These are phyloP conservation scores for Sycophila sp. DNA, from an alignment of 1,140 invertebrate genomes.

Conservation along the genomic window DNA sequence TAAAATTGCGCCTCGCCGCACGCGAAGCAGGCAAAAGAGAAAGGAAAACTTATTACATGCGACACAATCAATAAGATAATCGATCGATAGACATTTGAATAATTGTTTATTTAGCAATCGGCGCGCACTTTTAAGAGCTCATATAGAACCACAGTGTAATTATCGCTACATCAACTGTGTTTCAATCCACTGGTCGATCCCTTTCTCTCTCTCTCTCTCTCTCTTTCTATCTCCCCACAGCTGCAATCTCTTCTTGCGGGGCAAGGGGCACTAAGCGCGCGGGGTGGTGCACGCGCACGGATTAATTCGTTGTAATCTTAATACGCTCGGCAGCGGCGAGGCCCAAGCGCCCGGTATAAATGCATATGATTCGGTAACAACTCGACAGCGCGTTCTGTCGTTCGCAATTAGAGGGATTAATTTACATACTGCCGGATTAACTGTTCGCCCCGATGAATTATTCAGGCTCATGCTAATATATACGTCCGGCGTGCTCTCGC, in stretches of 20 bases:
- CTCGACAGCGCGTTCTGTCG: conserved; percentile 19
- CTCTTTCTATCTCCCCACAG: conserved; percentile 7
- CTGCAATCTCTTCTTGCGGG: too few relatives aligned
- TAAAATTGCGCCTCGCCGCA: too few relatives aligned
- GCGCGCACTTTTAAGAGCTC: not conserved
- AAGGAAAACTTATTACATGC: too few relatives aligned
- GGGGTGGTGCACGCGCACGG: not conserved
- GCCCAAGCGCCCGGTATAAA: conserved; percentile 18
- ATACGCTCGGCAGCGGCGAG: not conserved
- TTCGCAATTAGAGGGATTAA: conserved; percentile 42
- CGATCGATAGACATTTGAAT: not conserved
- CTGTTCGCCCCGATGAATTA: conserved; percentile 33
- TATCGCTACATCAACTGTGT: not conserved
- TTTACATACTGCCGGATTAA: conserved; percentile 41
- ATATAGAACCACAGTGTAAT: conserved; percentile 1
- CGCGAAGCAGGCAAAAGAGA: too few relatives aligned
- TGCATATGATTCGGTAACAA: conserved; percentile 39
- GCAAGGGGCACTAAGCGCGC: not conserved
- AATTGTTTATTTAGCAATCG: conserved; percentile 4
- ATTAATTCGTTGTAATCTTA: conserved; percentile 37
- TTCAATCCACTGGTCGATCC: not conserved
- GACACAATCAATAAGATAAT: too few relatives aligned
- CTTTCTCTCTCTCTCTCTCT: not conserved
- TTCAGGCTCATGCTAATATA: conserved; percentile 37
- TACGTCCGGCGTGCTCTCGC: conserved; percentile 3